Evolutionary conservation across 2,113 vertebrate species (phyloP), one percentile per base, ranked within the genome.

Genomic region (Larimichthys polyactis): DNA sequence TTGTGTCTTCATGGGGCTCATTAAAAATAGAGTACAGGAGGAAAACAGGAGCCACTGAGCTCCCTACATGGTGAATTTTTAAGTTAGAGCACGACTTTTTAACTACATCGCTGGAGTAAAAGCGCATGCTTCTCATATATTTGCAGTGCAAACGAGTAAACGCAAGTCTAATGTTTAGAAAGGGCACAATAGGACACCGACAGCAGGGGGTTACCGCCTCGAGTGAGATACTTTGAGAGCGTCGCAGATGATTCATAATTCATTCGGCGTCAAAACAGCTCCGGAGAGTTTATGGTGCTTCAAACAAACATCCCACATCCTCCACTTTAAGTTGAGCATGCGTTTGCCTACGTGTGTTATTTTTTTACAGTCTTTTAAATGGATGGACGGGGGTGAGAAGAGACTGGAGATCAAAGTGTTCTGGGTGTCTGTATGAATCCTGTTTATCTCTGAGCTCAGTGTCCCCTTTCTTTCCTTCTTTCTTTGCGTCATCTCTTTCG

Each of bases 391-490:
- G 24, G 58, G 59, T 68, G 36, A 80, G 70, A 81, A 40, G 65
- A 67, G 90, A 92, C 83, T n/a, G 15, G 60, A 89, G 87, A 87
- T 90, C 69, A 84, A 84, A 84, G 81, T 82, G 88, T 71, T 68
- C 60, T 4, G 43, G 22, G 32, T 54, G 54, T 27, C 59, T 71
- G 17, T 58, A 11, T 60, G 60, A 85, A 84, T 85, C 48, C 77
- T 71, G 72, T 79, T 73, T 78, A 81, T 92, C 74, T 76, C 64
- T 8, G 16, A 79, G 70, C 40, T 80, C 32, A 49, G 54, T 58
- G 57, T 64, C 73, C 40, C 63, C 59, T 65, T 57, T 36, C 36
- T 69, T 58, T 60, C 59, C 73, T 40, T 75, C 29, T 36, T 36
- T 36, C 32, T 36, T 36, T 75, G n/a, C 1, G 17, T 51, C 40